These are phyloP conservation scores for Drosophila paulistorum DNA, from an alignment of 1,140 invertebrate genomes.

Conservation along the genomic window DNA sequence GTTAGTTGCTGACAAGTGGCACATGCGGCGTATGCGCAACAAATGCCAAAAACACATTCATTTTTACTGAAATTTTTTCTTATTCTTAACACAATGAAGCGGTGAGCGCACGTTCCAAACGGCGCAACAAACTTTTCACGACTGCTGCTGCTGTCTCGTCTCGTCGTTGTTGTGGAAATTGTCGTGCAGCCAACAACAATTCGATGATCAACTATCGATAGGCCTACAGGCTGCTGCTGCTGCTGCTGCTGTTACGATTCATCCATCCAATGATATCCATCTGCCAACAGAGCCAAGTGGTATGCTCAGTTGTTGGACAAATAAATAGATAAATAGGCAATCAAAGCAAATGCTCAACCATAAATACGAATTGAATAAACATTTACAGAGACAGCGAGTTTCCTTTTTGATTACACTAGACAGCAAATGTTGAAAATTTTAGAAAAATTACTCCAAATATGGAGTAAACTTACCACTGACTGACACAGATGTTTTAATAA, in stretches of 20 bases:
- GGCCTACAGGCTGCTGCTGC: slow-evolving; percentile 14
- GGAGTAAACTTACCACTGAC: no score
- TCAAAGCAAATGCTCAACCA: slow-evolving; percentile 3
- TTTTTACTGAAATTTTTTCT: slow-evolving; percentile 45
- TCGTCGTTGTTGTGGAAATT: slow-evolving; percentile 44
- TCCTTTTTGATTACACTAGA: slow-evolving; percentile 1
- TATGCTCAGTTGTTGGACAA: slow-evolving; percentile 12
- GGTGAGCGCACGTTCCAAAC: slow-evolving; percentile 61
- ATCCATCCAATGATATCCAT: not conserved
- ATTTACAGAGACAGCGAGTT: not conserved
- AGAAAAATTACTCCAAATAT: no score
- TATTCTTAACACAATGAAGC: slow-evolving; percentile 24
- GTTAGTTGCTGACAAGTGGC: slow-evolving; percentile 54
- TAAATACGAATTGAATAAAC: not conserved
- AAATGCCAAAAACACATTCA: slow-evolving; percentile 39
- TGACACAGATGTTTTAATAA: no score
- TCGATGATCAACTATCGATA: slow-evolving; percentile 54
- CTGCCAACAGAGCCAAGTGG: slow-evolving; percentile 9
- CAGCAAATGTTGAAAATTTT: no score
- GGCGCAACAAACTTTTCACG: slow-evolving; percentile 66
- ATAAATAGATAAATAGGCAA: slow-evolving; percentile 23
- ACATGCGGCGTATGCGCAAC: slow-evolving; percentile 66
- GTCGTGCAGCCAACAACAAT: slow-evolving; percentile 45
- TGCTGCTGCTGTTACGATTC: not conserved
- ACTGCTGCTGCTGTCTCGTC: slow-evolving; percentile 49